Conservation (phyloP, 2,888 invertebrate species). For the Cheilosia grossa region DNA sequence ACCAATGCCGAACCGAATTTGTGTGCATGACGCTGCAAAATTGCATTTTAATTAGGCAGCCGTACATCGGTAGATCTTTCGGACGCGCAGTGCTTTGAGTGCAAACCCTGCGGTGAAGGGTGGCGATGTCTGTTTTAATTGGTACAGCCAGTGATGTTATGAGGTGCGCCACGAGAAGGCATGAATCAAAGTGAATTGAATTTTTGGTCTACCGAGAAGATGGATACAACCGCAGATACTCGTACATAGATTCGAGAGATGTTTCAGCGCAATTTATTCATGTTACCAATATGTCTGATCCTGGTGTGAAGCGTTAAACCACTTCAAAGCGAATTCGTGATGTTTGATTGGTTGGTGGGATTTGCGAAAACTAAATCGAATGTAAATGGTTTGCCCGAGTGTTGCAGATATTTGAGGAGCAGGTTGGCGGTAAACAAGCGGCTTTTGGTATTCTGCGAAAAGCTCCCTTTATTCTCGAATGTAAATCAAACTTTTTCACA, state of each 20-base stretch:
- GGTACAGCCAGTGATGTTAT: slow-evolving; percentile 9
- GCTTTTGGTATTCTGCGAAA: too few relatives aligned
- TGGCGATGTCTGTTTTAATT: slow-evolving; percentile 27
- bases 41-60: slow-evolving; percentile 44
- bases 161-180: neutral
- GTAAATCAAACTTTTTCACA: too few relatives aligned
- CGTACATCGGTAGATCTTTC: neutral
- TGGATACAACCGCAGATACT: neutral
- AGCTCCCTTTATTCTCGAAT: too few relatives aligned
- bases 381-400: neutral
- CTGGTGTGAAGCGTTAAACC: slow-evolving; percentile 8
- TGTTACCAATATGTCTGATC: slow-evolving; percentile 11
- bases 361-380: slow-evolving; percentile 3
- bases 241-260: slow-evolving; percentile 1
- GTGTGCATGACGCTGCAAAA: slow-evolving; percentile 33
- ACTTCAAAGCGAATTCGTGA: slow-evolving; percentile 27
- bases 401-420: neutral
- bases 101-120: slow-evolving; percentile 4
- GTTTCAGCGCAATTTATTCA: slow-evolving; percentile 7
- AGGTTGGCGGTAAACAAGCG: too few relatives aligned
- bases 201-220: slow-evolving; percentile 1
- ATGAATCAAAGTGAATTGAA: slow-evolving; percentile 5
- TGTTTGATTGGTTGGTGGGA: slow-evolving; percentile 18
- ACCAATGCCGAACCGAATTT: slow-evolving; percentile 11
- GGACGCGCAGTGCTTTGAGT: neutral